These are phyloP conservation scores for Macroramphosus scolopax DNA, from an alignment of 2,797 vertebrate genomes.

Conservation along the genomic window DNA sequence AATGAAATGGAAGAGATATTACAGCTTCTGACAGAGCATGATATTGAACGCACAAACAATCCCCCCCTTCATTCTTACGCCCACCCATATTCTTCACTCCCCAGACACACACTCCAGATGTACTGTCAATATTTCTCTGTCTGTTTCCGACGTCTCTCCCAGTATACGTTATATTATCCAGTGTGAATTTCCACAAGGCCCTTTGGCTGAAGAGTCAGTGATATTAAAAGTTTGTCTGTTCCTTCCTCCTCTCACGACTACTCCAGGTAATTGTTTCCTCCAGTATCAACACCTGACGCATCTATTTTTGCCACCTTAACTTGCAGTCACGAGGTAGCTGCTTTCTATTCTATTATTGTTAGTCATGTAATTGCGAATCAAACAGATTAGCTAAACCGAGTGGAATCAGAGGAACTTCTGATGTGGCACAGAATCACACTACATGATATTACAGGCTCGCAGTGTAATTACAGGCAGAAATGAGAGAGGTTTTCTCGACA, in stretches of 20 bases:
- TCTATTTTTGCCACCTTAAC: no score
- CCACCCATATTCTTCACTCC: constrained; percentile 42
- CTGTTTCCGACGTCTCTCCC: constrained; percentile 24
- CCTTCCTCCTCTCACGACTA: background rate
- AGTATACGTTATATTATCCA: constrained; percentile 27
- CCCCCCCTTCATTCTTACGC: constrained; percentile 9
- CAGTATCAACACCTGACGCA: background rate
- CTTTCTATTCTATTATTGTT: background rate
- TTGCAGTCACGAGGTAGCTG: no score
- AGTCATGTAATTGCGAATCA: no score
- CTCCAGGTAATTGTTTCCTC: background rate
- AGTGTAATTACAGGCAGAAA: no score
- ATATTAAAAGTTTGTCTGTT: constrained; percentile 6
- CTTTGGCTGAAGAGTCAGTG: background rate
- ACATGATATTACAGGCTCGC: no score
- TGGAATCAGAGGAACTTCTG: background rate
- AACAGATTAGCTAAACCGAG: background rate
- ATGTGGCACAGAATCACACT: background rate
- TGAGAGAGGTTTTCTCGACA: no score
- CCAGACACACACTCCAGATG: constrained; percentile 34
- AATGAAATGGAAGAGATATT: constrained; percentile 73
- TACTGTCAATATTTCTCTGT: constrained; percentile 48
- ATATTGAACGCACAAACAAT: constrained; percentile 62
- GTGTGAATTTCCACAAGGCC: constrained; percentile 25
- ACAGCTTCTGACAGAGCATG: constrained; percentile 61